phyloP scores from a whole-genome alignment of 1,140 invertebrate species.

The Diprion similis region DNA sequence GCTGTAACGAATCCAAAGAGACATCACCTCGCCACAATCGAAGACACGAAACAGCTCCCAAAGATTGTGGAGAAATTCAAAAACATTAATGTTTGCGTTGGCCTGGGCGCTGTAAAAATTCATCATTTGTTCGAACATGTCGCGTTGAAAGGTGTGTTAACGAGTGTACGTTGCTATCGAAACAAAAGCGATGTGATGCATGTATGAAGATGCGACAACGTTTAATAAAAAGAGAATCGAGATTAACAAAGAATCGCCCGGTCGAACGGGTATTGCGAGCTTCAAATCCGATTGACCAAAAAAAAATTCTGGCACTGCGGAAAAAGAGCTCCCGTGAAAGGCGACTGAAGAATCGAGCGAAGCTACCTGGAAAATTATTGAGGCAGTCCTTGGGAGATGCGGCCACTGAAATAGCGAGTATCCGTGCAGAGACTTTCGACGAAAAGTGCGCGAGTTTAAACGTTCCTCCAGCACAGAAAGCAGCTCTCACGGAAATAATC shows the following conservation, averaged over 20 bases:
- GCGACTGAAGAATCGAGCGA: background rate
- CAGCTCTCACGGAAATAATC: constrained; percentile 17
- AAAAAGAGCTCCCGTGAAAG: background rate
- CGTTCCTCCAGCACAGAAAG: constrained; percentile 7
- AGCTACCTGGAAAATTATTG: background rate
- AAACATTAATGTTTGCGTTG: background rate
- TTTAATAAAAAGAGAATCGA: background rate
- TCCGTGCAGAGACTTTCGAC: background rate
- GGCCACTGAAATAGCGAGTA: background rate
- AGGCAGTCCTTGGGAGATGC: background rate
- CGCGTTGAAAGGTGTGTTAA: background rate
- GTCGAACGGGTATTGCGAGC: background rate
- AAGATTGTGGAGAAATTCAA: background rate
- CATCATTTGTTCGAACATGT: background rate
- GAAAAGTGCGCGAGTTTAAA: constrained; percentile 11
- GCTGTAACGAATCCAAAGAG: background rate
- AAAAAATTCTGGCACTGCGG: background rate
- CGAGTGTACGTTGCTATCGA: constrained; percentile 1
- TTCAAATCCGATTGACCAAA: constrained; percentile 2
- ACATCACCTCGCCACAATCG: background rate
- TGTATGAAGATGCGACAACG: constrained; percentile 5
- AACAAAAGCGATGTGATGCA: background rate
- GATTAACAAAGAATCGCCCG: background rate
- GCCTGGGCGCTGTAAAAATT: background rate
- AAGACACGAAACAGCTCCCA: background rate